A percentile compares a stretch with the other conserved stretches of the same genome.
These are phyloP conservation scores for Eudemis profundana DNA, from an alignment of 2,888 invertebrate genomes.

Conservation along the genomic window DNA sequence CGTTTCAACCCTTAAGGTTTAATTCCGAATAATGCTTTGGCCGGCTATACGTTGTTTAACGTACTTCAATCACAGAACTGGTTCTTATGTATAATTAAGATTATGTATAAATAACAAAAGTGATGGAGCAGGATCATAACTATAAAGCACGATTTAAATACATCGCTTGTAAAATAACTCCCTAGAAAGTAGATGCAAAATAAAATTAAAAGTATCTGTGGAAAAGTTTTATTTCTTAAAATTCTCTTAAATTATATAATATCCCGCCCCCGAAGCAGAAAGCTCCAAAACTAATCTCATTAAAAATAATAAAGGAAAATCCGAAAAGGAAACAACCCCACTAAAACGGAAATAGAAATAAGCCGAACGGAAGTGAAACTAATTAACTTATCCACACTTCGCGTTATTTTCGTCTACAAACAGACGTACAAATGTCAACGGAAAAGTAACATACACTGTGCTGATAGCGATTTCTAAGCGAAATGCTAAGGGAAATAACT, in stretches of 20 bases:
- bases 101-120: no score
- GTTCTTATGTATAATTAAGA: no score
- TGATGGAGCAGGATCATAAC: no score
- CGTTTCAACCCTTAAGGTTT: no score
- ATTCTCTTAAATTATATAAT: not conserved
- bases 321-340: constrained; percentile 77
- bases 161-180: no score
- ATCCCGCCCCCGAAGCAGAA: constrained; percentile 53
- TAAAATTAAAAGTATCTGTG: not conserved
- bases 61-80: no score
- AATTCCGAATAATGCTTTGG: no score
- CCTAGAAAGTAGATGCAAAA: no score
- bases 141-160: no score
- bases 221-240: not conserved
- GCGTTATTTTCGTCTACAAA: constrained; percentile 81
- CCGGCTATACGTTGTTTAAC: no score
- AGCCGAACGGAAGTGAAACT: constrained; percentile 82
- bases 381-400: constrained; percentile 83
- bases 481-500: constrained; percentile 65
- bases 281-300: constrained; percentile 75
- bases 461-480: constrained; percentile 72
- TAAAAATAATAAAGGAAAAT: constrained; percentile 76
- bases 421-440: constrained; percentile 80
- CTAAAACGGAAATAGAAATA: constrained; percentile 83
- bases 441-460: constrained; percentile 71